A percentile compares a stretch with the other conserved stretches of the same genome.
phyloP scores from a whole-genome alignment of 1,140 invertebrate species.

The Pentalonia nigronervosa region DNA sequence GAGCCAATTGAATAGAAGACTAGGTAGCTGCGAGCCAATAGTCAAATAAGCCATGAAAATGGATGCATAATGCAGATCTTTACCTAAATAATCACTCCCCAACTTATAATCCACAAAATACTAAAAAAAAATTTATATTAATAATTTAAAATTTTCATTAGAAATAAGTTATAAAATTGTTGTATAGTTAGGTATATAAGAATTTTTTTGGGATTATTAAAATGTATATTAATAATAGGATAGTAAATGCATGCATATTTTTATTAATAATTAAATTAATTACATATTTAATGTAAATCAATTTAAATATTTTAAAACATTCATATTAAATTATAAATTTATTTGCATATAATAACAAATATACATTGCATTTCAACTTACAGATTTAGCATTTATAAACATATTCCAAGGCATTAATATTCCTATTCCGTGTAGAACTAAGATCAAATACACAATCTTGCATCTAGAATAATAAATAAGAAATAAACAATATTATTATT shows the following conservation, averaged over 20 bases:
- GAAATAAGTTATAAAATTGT: neutral
- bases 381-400: slow-evolving; percentile 93
- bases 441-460: slow-evolving; percentile 86
- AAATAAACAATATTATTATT: slow-evolving; percentile 52
- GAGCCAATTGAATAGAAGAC: slow-evolving; percentile 92
- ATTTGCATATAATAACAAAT: no score
- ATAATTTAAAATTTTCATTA: neutral
- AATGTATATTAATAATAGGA: no score
- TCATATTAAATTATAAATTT: no score
- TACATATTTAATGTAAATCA: no score
- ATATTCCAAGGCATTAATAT: slow-evolving; percentile 98
- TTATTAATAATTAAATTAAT: no score
- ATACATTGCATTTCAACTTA: slow-evolving; percentile 68
- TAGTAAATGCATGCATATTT: no score
- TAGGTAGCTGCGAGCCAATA: slow-evolving; percentile 90
- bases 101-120: slow-evolving; percentile 95
- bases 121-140: slow-evolving; percentile 67
- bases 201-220: no score
- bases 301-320: no score
- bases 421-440: slow-evolving; percentile 94
- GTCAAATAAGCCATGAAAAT: slow-evolving; percentile 85
- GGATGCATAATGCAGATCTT: slow-evolving; percentile 69
- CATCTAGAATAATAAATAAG: slow-evolving; percentile 67
- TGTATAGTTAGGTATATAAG: no score
- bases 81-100: slow-evolving; percentile 68